Evolutionary conservation across 2,113 vertebrate genomes (phyloP).

Genomic region (Mesocricetus auratus): DNA sequence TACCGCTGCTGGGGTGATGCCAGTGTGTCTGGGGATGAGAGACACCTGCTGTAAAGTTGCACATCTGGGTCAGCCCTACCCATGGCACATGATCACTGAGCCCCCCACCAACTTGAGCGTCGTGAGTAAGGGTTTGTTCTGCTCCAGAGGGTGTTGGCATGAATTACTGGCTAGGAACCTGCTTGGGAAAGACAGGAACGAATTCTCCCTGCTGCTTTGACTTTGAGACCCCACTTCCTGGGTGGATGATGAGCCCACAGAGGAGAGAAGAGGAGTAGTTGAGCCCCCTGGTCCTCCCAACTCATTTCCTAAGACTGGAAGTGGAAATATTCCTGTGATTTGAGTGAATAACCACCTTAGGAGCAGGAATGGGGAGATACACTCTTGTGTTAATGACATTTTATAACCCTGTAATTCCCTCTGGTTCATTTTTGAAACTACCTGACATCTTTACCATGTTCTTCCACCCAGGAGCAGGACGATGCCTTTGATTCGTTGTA

Average conservation of each 20-base stretch:
- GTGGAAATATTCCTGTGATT: background rate
- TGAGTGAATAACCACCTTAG: background rate
- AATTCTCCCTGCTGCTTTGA: fast-evolving
- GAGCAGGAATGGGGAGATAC: fast-evolving
- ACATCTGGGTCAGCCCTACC: fast-evolving
- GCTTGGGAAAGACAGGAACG: fast-evolving
- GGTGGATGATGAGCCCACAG: fast-evolving
- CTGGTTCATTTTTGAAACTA: background rate
- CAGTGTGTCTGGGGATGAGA: background rate
- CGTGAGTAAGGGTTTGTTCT: background rate
- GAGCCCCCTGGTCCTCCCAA: fast-evolving
- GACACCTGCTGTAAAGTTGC: background rate
- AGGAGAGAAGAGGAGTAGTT: fast-evolving
- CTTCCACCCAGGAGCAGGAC: background rate
- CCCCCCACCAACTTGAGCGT: fast-evolving
- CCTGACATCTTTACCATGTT: background rate
- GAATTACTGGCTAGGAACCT: background rate
- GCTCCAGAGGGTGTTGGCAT: background rate
- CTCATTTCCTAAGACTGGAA: background rate
- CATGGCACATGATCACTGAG: fast-evolving
- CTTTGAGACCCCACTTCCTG: background rate
- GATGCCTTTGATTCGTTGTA: background rate
- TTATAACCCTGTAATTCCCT: background rate
- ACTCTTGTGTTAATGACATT: background rate
- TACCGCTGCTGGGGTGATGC: no score